phyloP scores from a whole-genome alignment of 2,797 vertebrate species.

The Malurus splendens region DNA sequence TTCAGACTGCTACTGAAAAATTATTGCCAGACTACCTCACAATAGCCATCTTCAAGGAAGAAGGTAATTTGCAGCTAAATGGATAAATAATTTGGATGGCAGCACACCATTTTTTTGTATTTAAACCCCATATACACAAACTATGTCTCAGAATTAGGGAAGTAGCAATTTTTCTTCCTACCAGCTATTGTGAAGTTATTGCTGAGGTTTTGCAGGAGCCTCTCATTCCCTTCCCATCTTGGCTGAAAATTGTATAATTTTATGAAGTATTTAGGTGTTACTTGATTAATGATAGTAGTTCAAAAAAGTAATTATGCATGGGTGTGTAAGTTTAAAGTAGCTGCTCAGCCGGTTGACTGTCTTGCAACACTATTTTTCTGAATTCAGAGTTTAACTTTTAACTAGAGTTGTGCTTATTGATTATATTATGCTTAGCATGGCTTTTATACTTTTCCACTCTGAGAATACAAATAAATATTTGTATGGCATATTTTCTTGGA shows the following conservation, averaged over 20 bases:
- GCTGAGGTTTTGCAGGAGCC: background rate
- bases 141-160: background rate
- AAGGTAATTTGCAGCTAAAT: background rate
- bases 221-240: background rate
- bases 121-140: background rate
- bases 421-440: background rate
- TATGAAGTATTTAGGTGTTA: background rate
- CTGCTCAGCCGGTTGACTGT: background rate
- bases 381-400: background rate
- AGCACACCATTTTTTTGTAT: background rate
- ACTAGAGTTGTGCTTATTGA: background rate
- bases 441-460: background rate
- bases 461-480: background rate
- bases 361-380: background rate
- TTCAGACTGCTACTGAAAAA: background rate
- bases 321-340: background rate
- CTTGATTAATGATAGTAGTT: background rate
- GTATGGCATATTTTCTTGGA: background rate
- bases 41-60: background rate
- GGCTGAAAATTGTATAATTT: background rate
- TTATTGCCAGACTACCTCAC: background rate
- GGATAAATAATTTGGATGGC: background rate
- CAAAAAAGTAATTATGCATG: background rate
- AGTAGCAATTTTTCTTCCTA: background rate
- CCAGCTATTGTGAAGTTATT: background rate